Evolutionary conservation across 37 sponge, comb jelly and placozoan genomes (phyloP).

Genomic region (Ianthella basta): DNA sequence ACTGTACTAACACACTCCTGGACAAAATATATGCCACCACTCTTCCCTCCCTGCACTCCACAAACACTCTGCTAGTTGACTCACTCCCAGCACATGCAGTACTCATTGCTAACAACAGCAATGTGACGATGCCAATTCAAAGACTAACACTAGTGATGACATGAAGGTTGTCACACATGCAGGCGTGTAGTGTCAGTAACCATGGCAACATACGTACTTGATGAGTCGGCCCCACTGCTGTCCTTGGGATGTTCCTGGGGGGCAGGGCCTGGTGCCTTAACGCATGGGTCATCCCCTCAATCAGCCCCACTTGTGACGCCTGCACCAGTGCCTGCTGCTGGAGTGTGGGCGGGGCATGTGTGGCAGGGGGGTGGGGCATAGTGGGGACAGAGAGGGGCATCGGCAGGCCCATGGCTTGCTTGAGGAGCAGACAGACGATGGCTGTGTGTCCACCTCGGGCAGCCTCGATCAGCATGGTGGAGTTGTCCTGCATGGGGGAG

Average conservation of each 20-base stretch:
- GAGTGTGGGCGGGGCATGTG: background rate
- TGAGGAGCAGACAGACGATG: slow-evolving; percentile 71
- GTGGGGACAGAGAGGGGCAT: background rate
- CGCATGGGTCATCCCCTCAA: slow-evolving; percentile 23
- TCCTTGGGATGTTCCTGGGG: background rate
- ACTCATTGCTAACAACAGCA: no score
- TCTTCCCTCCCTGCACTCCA: no score
- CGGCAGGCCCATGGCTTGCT: slow-evolving; percentile 40
- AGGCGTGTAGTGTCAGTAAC: no score
- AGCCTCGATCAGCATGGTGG: slow-evolving; percentile 86
- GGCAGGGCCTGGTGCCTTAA: slow-evolving; percentile 1
- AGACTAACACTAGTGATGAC: no score
- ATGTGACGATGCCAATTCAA: no score
- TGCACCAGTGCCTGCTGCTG: slow-evolving; percentile 21
- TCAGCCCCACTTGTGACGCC: slow-evolving; percentile 22
- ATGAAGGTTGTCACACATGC: no score
- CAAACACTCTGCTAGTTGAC: no score
- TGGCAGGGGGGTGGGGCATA: background rate
- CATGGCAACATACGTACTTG: no score
- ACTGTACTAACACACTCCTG: no score
- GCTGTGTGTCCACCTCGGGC: slow-evolving; percentile 80
- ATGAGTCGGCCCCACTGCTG: no score
- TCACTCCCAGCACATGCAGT: no score
- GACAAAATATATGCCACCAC: no score
- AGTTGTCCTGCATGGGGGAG: slow-evolving; percentile 57